Evolutionary conservation across 37 sponge, comb jelly and placozoan genomes (phyloP).

Genomic region (Diacarnus erythraeanus): DNA sequence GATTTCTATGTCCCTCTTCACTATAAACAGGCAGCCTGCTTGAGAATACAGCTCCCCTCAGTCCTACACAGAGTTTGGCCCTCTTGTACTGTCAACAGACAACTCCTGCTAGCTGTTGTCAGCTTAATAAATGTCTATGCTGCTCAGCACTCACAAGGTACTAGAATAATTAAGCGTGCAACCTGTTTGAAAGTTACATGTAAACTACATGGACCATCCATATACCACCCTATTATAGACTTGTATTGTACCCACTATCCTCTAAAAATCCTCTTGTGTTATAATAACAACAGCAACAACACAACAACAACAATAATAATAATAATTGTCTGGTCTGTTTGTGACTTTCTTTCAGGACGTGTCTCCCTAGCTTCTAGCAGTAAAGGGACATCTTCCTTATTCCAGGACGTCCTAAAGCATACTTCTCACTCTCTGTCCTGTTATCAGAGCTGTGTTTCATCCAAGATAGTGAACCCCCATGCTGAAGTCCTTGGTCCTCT

Average conservation of each 20-base stretch:
- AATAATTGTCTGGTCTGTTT: no score
- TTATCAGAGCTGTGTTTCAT: slow-evolving; percentile 29
- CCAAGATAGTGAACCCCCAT: slow-evolving; percentile 29
- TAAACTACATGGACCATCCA: no score
- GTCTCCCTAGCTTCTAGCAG: slow-evolving; percentile 9
- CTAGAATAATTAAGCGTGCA: not conserved
- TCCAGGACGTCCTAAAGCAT: slow-evolving; percentile 47
- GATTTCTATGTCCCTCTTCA: no score
- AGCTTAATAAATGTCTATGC: slow-evolving; percentile 38
- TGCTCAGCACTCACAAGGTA: slow-evolving; percentile 56
- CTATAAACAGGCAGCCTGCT: slow-evolving; percentile 37
- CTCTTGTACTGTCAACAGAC: slow-evolving; percentile 27
- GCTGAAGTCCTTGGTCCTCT: slow-evolving; percentile 28
- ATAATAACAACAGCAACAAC: no score
- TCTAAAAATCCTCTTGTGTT: no score
- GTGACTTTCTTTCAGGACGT: slow-evolving; percentile 32
- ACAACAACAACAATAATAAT: no score
- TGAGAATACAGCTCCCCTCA: slow-evolving; percentile 25
- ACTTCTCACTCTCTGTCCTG: slow-evolving; percentile 15
- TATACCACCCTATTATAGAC: no score
- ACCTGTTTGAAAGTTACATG: no score
- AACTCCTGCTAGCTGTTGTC: slow-evolving; percentile 39
- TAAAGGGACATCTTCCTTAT: slow-evolving; percentile 23
- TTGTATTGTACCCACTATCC: no score
- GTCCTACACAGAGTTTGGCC: slow-evolving; percentile 66